A percentile compares a stretch with the other conserved stretches of the same genome.
Conservation (phyloP, 2,797 vertebrate genomes). For the Tokudaia muenninki region DNA sequence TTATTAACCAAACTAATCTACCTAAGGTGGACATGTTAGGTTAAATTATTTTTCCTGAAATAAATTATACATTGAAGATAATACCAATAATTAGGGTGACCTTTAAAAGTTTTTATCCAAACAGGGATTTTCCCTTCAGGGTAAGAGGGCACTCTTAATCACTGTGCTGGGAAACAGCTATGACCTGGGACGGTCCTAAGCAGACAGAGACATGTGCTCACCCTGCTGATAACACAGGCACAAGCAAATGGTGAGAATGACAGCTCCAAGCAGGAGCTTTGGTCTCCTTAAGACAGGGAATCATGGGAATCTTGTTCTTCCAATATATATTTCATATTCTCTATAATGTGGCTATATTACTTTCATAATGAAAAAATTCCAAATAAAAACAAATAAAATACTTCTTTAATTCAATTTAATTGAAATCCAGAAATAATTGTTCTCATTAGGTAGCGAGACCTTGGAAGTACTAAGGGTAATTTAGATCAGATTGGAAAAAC, state of each 20-base stretch:
- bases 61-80: constrained; percentile 30
- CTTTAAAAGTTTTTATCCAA: constrained; percentile 14
- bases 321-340: constrained; percentile 65
- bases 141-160: neutral
- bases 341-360: constrained; percentile 69
- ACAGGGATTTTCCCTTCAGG: neutral
- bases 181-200: neutral
- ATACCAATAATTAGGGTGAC: constrained; percentile 28
- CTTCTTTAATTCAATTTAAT: constrained; percentile 78
- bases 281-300: neutral
- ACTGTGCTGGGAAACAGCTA: neutral
- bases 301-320: neutral
- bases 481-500: constrained; percentile 74
- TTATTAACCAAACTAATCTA: neutral
- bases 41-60: neutral
- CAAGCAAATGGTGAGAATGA: neutral
- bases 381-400: constrained; percentile 79
- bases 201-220: neutral
- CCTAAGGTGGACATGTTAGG: neutral
- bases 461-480: constrained; percentile 71
- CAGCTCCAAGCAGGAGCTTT: neutral
- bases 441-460: constrained; percentile 82
- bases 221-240: neutral
- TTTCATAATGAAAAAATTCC: constrained; percentile 77
- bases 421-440: constrained; percentile 83